These are phyloP conservation scores for Coranthus polyacanthus DNA, from an alignment of 2,797 vertebrate species.

Conservation along the genomic window DNA sequence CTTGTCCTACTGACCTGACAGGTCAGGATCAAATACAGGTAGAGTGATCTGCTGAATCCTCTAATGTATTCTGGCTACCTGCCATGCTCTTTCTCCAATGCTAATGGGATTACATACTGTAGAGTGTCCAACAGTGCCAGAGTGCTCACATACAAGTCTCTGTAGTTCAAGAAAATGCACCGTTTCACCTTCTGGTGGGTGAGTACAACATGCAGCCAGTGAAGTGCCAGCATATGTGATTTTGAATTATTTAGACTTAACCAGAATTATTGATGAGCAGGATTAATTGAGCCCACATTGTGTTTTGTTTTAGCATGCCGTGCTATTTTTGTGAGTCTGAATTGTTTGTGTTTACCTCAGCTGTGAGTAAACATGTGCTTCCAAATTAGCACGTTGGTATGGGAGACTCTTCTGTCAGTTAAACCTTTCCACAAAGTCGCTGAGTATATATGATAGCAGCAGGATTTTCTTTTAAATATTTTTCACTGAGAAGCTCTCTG, in stretches of 20 bases:
- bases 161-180: conserved; percentile 13
- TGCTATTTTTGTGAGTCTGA: background rate
- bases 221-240: background rate
- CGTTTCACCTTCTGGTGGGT: conserved; percentile 3
- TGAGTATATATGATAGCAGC: conserved; percentile 18
- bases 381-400: conserved; percentile 28
- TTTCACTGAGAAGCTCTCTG: conserved; percentile 28
- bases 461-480: conserved; percentile 34
- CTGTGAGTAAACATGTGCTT: conserved; percentile 23
- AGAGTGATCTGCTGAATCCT: conserved; percentile 65
- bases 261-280: too few relatives aligned
- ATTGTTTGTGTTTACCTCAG: conserved; percentile 21
- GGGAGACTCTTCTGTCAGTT: conserved; percentile 8
- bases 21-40: conserved; percentile 22
- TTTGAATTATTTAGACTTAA: background rate
- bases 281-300: background rate
- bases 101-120: conserved; percentile 69
- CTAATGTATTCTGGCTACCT: conserved; percentile 52
- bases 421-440: conserved; percentile 17
- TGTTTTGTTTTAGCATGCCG: background rate
- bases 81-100: conserved; percentile 54
- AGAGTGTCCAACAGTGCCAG: conserved; percentile 46
- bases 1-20: conserved; percentile 25
- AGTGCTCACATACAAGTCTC: conserved; percentile 20
- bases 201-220: background rate